phyloP scores from a whole-genome alignment of 2,113 vertebrate genomes.

The Psilopsiagon aurifrons region DNA sequence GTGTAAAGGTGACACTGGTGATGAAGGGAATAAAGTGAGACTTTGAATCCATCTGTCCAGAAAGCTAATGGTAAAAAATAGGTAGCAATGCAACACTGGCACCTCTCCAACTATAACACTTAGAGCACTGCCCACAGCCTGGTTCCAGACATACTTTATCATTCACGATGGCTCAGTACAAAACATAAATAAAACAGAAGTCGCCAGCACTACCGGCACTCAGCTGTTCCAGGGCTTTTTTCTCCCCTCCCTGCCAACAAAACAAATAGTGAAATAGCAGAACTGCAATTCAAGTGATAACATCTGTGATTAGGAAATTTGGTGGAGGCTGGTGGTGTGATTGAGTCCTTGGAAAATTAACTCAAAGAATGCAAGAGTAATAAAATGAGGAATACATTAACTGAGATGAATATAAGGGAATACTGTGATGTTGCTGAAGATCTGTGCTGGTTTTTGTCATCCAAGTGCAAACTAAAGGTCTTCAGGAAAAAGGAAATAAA shows the following conservation, averaged over 20 bases:
- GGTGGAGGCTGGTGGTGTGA: background rate
- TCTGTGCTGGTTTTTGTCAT: background rate
- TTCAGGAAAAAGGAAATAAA: background rate
- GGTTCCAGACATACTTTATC: constrained; percentile 26
- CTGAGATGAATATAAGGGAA: background rate
- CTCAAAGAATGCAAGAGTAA: background rate
- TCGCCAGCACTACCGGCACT: background rate
- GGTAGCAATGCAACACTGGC: constrained; percentile 14
- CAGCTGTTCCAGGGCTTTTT: background rate
- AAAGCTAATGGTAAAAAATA: constrained; percentile 36
- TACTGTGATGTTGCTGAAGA: background rate
- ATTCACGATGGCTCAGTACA: background rate
- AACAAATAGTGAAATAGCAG: background rate
- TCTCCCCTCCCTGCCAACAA: background rate
- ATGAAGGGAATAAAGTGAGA: constrained; percentile 11
- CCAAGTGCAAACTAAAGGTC: background rate
- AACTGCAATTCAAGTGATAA: background rate
- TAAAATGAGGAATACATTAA: background rate
- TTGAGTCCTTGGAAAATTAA: background rate
- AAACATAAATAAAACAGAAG: constrained; percentile 53
- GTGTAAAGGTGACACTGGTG: background rate
- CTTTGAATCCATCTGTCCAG: constrained; percentile 1
- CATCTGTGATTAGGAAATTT: background rate
- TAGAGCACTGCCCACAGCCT: background rate
- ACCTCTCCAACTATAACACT: constrained; percentile 10